A percentile compares a stretch with the other conserved stretches of the same genome.
phyloP scores from a whole-genome alignment of 1,140 invertebrate species.

The Procambarus virginalis region DNA sequence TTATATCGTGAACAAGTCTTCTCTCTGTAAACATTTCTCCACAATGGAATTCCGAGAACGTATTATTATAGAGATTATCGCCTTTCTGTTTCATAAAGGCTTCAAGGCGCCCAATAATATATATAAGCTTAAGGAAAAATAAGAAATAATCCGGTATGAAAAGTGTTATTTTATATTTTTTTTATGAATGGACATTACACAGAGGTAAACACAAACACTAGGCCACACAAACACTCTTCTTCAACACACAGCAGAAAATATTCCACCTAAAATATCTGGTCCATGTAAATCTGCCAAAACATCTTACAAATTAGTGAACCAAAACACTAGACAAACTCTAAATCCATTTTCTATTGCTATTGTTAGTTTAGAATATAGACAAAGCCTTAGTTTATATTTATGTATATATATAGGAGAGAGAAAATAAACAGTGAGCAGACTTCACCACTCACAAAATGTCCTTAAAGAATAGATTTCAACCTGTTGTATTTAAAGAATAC shows the following conservation, averaged over 20 bases:
- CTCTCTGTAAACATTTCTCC: too few species aligned
- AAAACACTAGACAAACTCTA: not conserved
- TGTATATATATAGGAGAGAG: not conserved
- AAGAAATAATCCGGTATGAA: not conserved
- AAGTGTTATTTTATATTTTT: not conserved
- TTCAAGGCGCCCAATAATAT: too few species aligned
- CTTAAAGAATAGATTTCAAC: not conserved
- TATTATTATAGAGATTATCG: too few species aligned
- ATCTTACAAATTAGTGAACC: not conserved
- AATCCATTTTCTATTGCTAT: conserved; percentile 3
- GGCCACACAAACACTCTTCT: not conserved
- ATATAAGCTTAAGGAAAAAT: not conserved
- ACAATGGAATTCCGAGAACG: too few species aligned
- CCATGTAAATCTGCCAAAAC: not conserved
- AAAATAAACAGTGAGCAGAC: not conserved
- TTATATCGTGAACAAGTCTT: too few species aligned
- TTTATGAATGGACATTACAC: conserved; percentile 4
- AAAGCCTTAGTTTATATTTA: not conserved
- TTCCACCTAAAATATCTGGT: not conserved
- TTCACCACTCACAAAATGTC: not conserved
- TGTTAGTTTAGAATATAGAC: not conserved
- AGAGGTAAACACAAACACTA: not conserved
- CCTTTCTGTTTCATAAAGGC: too few species aligned
- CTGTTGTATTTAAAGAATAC: not conserved
- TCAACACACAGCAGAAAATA: not conserved